Conservation (phyloP, 1,140 invertebrate genomes). For the Bombus superbus region DNA sequence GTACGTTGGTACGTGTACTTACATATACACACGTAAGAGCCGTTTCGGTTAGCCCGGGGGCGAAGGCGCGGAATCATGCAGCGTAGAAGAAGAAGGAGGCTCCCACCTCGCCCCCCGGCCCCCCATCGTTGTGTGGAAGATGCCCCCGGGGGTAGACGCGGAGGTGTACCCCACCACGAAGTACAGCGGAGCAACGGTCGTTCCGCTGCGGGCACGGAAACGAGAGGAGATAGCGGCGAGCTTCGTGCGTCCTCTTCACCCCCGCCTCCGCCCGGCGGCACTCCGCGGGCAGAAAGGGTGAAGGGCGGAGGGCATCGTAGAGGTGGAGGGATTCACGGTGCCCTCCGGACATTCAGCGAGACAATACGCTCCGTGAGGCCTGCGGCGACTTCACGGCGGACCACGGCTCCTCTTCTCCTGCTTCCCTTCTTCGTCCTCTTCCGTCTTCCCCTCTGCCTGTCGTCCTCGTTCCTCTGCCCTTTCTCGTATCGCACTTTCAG, state of each 20-base stretch:
- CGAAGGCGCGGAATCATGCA: slow-evolving; percentile 70
- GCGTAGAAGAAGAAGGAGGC: slow-evolving; percentile 59
- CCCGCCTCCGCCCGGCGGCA: slow-evolving; percentile 21
- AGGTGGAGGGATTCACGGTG: slow-evolving; percentile 41
- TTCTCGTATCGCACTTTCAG: slow-evolving; percentile 24
- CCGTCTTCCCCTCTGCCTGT: too few species aligned
- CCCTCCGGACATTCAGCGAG: slow-evolving; percentile 58
- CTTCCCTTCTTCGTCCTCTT: not conserved
- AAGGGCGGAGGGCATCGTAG: slow-evolving; percentile 34
- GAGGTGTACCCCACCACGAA: slow-evolving; percentile 63
- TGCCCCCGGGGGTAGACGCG: slow-evolving; percentile 56
- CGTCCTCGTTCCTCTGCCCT: not conserved
- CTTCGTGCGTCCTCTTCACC: slow-evolving; percentile 54
- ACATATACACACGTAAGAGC: slow-evolving; percentile 57
- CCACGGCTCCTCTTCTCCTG: slow-evolving; percentile 43
- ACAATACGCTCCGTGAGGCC: slow-evolving; percentile 64
- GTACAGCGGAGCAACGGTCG: slow-evolving; percentile 58
- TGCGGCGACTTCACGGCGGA: slow-evolving; percentile 59
- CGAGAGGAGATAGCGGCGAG: slow-evolving; percentile 73
- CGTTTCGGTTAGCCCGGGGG: slow-evolving; percentile 74
- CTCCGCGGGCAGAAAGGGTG: slow-evolving; percentile 44
- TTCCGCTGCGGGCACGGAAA: slow-evolving; percentile 75
- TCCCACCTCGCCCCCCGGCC: slow-evolving; percentile 1
- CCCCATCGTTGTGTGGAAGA: slow-evolving; percentile 52
- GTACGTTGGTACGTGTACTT: slow-evolving; percentile 52